Evolutionary conservation across 1,140 invertebrate species (phyloP).

Genomic region (Eueides isabella): DNA sequence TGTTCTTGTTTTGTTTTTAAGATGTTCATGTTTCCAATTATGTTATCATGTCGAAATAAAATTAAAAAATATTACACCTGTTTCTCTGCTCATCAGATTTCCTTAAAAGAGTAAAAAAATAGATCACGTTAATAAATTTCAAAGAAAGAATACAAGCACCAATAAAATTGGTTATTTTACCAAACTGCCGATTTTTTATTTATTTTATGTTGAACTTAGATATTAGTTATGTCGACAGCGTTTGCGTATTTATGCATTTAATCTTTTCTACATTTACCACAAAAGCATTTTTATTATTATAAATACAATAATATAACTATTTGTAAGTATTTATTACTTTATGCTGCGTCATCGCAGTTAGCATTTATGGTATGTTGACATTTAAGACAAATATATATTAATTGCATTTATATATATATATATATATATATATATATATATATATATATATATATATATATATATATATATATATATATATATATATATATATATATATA

Average conservation of each 20-base stretch:
- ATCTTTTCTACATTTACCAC: constrained; percentile 21
- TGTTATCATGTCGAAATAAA: too few relatives aligned
- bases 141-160: background rate
- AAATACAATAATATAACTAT: constrained; percentile 29
- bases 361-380: constrained; percentile 26
- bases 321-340: constrained; percentile 32
- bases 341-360: constrained; percentile 26
- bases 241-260: constrained; percentile 33
- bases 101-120: too few relatives aligned
- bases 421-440: too few relatives aligned
- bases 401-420: too few relatives aligned
- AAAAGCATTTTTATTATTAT: constrained; percentile 33
- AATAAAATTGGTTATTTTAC: background rate
- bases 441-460: too few relatives aligned
- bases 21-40: too few relatives aligned
- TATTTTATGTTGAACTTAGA: constrained; percentile 15
- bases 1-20: background rate
- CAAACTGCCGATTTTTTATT: background rate
- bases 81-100: too few relatives aligned
- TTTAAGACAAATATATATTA: too few relatives aligned
- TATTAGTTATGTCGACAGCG: constrained; percentile 29
- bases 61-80: too few relatives aligned
- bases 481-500: too few relatives aligned
- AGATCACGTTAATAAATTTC: background rate
- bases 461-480: too few relatives aligned